Evolutionary conservation across 53 echinoderm and acorn worm species (phyloP).

Genomic region (Hippasteria phrygiana): DNA sequence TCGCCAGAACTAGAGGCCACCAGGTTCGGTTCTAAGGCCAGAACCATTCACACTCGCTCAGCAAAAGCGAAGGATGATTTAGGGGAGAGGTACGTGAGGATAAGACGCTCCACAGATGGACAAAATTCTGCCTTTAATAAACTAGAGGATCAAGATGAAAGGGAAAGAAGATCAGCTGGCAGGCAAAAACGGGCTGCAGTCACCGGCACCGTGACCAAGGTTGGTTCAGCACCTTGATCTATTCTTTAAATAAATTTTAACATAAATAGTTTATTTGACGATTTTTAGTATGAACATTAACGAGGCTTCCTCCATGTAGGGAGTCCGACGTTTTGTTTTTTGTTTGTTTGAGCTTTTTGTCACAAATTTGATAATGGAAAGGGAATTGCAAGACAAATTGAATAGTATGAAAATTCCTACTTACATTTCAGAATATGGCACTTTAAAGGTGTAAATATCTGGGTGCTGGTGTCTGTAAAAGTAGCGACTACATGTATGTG

Average conservation of each 20-base stretch:
- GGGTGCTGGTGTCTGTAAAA: too few relatives aligned
- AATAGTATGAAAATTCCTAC: too few relatives aligned
- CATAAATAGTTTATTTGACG: background rate
- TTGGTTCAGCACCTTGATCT: background rate
- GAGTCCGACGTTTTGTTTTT: too few relatives aligned
- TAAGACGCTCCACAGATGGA: slow-evolving; percentile 40
- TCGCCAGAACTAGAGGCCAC: slow-evolving; percentile 36
- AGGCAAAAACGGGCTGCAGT: background rate
- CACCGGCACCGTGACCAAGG: slow-evolving; percentile 48
- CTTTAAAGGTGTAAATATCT: too few relatives aligned
- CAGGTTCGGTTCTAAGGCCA: slow-evolving; percentile 73
- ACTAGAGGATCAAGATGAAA: too few relatives aligned
- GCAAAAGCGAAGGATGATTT: slow-evolving; percentile 51
- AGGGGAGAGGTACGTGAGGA: slow-evolving; percentile 69
- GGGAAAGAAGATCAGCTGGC: slow-evolving; percentile 5
- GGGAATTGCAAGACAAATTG: too few relatives aligned
- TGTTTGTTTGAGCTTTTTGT: too few relatives aligned
- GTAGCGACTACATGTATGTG: too few relatives aligned
- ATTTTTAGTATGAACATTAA: background rate
- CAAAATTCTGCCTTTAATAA: slow-evolving; percentile 6
- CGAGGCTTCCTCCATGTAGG: too few relatives aligned
- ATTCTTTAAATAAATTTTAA: background rate
- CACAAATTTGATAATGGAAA: too few relatives aligned
- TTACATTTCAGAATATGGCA: too few relatives aligned
- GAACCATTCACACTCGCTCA: slow-evolving; percentile 82